These are phyloP conservation scores for Epistrophe grossulariae DNA, from an alignment of 2,888 invertebrate genomes.

Conservation along the genomic window DNA sequence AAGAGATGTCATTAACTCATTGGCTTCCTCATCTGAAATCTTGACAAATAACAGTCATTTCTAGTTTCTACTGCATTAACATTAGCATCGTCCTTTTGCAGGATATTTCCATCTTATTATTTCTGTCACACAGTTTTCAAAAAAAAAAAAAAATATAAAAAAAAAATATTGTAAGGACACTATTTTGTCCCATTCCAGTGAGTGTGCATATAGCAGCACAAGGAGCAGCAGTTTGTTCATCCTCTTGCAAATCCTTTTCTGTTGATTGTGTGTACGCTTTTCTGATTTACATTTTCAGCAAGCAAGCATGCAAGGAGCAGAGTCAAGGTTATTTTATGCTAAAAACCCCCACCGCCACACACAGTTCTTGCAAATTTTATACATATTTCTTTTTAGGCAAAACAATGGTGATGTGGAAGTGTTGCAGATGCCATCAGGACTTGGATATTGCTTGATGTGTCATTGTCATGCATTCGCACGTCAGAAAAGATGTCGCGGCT, in stretches of 20 bases:
- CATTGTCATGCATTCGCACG: conserved; percentile 69
- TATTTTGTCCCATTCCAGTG: conserved; percentile 12
- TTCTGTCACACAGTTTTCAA: conserved; percentile 33
- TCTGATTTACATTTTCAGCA: conserved; percentile 39
- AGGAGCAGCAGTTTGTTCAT: background rate
- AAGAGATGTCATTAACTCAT: conserved; percentile 63
- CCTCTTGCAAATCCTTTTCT: conserved; percentile 31
- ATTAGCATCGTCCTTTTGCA: conserved; percentile 36
- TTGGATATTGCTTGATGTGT: conserved; percentile 23
- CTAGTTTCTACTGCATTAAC: conserved; percentile 37
- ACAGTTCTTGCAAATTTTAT: conserved; percentile 20
- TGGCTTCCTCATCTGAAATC: conserved; percentile 42
- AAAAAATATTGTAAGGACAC: conserved; percentile 14
- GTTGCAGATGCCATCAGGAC: conserved; percentile 17
- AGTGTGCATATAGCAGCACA: background rate
- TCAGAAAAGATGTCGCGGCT: conserved; percentile 55
- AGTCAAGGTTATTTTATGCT: conserved; percentile 66
- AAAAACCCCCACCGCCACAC: background rate
- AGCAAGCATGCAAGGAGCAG: conserved; percentile 11
- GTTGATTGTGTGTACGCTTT: conserved; percentile 7
- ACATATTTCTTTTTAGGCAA: conserved; percentile 11
- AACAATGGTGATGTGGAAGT: conserved; percentile 18
- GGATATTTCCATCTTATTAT: conserved; percentile 45
- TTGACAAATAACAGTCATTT: conserved; percentile 61
- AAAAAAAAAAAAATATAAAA: conserved; percentile 1